phyloP scores from a whole-genome alignment of 1,140 invertebrate species.

The Plodia interpunctella region DNA sequence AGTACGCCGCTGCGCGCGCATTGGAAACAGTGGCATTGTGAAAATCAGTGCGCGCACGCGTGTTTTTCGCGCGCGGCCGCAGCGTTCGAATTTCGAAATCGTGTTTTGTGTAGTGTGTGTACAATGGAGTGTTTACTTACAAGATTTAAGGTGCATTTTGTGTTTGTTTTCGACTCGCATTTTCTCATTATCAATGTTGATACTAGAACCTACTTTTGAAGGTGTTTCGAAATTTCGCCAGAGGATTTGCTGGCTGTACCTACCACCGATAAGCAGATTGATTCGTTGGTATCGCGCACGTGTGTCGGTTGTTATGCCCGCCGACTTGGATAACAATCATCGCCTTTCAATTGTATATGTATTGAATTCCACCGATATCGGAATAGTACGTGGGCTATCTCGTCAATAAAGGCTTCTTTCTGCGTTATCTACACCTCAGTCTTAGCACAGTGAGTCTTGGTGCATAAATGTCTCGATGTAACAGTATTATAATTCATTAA shows the following conservation, averaged over 20 bases:
- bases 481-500: slow-evolving; percentile 1
- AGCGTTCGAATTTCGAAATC: slow-evolving; percentile 46
- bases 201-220: slow-evolving; percentile 26
- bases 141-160: slow-evolving; percentile 50
- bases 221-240: slow-evolving; percentile 37
- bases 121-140: slow-evolving; percentile 43
- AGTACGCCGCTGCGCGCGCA: slow-evolving; percentile 26
- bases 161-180: slow-evolving; percentile 47
- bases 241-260: slow-evolving; percentile 18
- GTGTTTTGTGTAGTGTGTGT: slow-evolving; percentile 36
- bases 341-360: slow-evolving; percentile 29
- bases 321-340: slow-evolving; percentile 33
- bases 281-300: slow-evolving; percentile 26
- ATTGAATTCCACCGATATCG: slow-evolving; percentile 24
- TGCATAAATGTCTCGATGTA: slow-evolving; percentile 9
- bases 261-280: slow-evolving; percentile 30
- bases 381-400: slow-evolving; percentile 11
- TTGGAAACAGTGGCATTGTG: slow-evolving; percentile 55
- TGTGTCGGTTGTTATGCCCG: slow-evolving; percentile 26
- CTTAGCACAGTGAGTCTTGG: background rate
- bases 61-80: slow-evolving; percentile 44
- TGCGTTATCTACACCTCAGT: slow-evolving; percentile 2
- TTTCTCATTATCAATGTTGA: slow-evolving; percentile 24
- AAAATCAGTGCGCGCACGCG: slow-evolving; percentile 57
- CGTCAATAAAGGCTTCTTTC: slow-evolving; percentile 5